Evolutionary conservation across 2,113 vertebrate species (phyloP), one percentile per base, ranked within the genome.

Genomic region (Tor tambroides): DNA sequence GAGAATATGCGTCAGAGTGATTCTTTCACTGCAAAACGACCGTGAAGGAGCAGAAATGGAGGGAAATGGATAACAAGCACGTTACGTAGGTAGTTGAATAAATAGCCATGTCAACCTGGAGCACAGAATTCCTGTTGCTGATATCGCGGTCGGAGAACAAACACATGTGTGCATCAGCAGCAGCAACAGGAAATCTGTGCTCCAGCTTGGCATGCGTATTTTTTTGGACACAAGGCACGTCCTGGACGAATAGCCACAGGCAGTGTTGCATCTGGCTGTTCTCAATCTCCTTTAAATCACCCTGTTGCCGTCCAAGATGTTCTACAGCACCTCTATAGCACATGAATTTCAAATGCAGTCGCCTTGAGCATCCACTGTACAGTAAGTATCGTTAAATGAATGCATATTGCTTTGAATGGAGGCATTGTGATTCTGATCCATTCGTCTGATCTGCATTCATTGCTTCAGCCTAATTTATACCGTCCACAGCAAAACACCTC

Each of bases 251-350:
- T 65, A 94, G 93, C 91, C 89, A 90, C 87, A 86, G 91, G 28
- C 63, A 28, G 72, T 56, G 59, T 54, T 67, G 41, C 46, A 59
- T 49, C 11, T 88, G 74, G 28, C 61, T 80, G 11, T 12, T 80
- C 38, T 49, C 28, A 43, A 49, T 84, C 23, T 35, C 26, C n/a
- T 65, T 85, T 84, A 90, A 91, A 91, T 91, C 90, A 91, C 89
- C 90, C 92, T 93, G 93, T 94, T 94, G 94, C 94, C 92, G 92
- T 90, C 91, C 85, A 56, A 91, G 83, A 90, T 92, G 87, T 91
- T 85, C 76, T 85, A 75, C 74, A 88, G 82, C 69, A 84, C 46
- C 69, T 28, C 65, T 54, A 54, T 83, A 83, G 43, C 67, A 74
- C 83, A 56, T 41, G 69, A 49, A 59, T 84, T 84, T 84, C 12